Conservation (phyloP, 2,113 vertebrate species). For the Lophura nycthemera region DNA sequence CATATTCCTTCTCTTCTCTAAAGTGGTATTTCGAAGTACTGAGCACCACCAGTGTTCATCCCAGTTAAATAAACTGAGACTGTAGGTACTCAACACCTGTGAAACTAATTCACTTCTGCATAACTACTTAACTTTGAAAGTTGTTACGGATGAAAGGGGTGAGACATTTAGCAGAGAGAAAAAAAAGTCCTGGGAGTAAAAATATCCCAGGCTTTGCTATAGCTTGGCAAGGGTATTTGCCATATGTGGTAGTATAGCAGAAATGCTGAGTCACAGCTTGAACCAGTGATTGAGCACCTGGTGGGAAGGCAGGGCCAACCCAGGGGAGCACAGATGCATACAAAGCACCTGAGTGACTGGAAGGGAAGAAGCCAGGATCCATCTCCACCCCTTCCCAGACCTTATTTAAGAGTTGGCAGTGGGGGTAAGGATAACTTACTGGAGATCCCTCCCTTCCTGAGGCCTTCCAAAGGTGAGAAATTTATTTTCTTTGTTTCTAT, state of each 20-base stretch:
- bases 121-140: background rate
- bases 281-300: no score
- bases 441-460: no score
- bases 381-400: no score
- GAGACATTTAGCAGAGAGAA: background rate
- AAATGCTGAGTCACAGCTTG: no score
- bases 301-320: no score
- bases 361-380: no score
- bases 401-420: no score
- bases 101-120: background rate
- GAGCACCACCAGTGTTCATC: background rate
- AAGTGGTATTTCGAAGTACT: background rate
- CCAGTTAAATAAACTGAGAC: background rate
- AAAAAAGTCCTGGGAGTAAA: background rate
- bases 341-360: no score
- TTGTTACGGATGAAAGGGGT: background rate
- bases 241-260: background rate
- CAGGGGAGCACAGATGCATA: no score
- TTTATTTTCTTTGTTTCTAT: no score
- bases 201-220: background rate
- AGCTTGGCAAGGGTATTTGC: background rate
- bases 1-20: background rate
- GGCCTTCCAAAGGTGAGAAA: no score
- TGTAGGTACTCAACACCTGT: background rate
- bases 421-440: no score